phyloP scores from a whole-genome alignment of 2,113 vertebrate species.

The Lynx canadensis region DNA sequence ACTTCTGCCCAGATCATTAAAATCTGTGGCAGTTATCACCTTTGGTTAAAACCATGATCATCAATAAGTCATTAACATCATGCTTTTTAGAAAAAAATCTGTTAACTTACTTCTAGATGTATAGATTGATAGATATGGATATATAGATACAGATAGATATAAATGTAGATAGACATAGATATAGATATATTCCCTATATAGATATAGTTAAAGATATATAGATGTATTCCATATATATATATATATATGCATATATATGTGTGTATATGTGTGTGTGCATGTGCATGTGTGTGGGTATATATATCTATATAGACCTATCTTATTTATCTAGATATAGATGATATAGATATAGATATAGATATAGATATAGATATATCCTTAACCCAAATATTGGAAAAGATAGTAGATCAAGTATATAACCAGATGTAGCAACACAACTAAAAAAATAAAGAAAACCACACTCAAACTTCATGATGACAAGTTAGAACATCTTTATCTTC shows the following conservation, averaged over 20 bases:
- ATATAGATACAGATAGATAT: neutral
- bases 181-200: neutral
- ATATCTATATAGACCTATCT: neutral
- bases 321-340: too few species aligned
- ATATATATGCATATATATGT: too few species aligned
- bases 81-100: neutral
- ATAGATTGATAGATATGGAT: neutral
- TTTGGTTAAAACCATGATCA: neutral
- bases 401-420: neutral
- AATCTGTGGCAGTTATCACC: neutral
- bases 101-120: neutral
- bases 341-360: too few species aligned
- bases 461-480: slow-evolving; percentile 5
- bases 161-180: neutral
- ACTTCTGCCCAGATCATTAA: neutral
- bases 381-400: neutral
- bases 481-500: slow-evolving; percentile 38
- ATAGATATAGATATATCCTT: neutral
- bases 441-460: slow-evolving; percentile 5
- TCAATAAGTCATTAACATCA: neutral
- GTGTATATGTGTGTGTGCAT: too few species aligned
- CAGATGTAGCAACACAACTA: neutral
- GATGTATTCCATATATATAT: neutral
- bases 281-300: too few species aligned
- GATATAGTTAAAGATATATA: neutral